Conservation (phyloP, 1,140 invertebrate genomes). For the Trialeurodes vaporariorum region DNA sequence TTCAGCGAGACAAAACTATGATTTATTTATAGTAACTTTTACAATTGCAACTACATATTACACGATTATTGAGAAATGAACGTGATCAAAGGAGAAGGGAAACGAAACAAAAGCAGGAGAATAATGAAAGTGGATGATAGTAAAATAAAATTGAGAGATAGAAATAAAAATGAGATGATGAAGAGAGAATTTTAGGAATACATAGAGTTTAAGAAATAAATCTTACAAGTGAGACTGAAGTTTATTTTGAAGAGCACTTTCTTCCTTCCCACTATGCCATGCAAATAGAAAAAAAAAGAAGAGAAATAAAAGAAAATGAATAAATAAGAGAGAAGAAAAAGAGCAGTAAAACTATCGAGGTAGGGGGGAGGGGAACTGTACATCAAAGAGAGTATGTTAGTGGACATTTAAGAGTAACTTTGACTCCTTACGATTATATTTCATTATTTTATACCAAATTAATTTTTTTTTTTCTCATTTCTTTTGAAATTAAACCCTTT, state of each 20-base stretch:
- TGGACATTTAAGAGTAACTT: too few species aligned
- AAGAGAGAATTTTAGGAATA: constrained; percentile 17
- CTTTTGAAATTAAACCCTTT: too few species aligned
- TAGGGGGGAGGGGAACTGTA: constrained; percentile 1
- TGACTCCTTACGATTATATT: too few species aligned
- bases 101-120: neutral
- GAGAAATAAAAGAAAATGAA: constrained; percentile 35
- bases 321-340: constrained; percentile 13
- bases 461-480: too few species aligned
- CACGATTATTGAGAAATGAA: neutral
- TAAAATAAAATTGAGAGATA: neutral
- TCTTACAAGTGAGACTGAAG: constrained; percentile 55
- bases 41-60: neutral
- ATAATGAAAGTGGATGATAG: neutral
- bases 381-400: too few species aligned
- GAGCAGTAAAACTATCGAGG: neutral
- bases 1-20: too few species aligned
- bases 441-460: too few species aligned
- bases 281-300: constrained; percentile 48
- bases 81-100: too few species aligned
- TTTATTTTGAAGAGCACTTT: constrained; percentile 56
- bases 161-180: constrained; percentile 9
- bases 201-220: constrained; percentile 24
- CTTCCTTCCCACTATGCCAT: constrained; percentile 55
- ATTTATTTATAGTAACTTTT: too few species aligned